phyloP scores from a whole-genome alignment of 2,888 invertebrate genomes.

The Acrobasis repandana region DNA sequence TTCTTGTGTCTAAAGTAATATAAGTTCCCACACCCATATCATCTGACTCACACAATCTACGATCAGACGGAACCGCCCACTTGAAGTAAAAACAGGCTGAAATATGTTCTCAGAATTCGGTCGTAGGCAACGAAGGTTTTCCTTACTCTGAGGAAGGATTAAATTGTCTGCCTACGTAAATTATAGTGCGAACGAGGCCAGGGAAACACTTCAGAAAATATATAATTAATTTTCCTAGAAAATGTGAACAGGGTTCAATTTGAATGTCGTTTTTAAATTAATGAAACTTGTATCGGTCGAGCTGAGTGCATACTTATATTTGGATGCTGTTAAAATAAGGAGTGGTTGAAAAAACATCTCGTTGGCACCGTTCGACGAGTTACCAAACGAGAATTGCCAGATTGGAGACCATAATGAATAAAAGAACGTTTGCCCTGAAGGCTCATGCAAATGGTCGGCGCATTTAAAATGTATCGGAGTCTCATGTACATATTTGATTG shows the following conservation, averaged over 20 bases:
- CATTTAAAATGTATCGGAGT: conserved; percentile 49
- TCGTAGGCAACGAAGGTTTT: conserved; percentile 46
- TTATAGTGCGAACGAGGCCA: conserved; percentile 49
- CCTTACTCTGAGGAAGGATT: conserved; percentile 45
- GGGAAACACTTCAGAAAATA: conserved; percentile 38
- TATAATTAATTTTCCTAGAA: conserved; percentile 24
- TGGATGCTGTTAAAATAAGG: conserved; percentile 6
- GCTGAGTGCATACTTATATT: conserved; percentile 11
- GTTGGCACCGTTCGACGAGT: conserved; percentile 62
- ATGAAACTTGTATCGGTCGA: conserved; percentile 12
- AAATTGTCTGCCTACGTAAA: conserved; percentile 52
- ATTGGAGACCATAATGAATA: conserved; percentile 64
- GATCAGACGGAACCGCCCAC: conserved; percentile 65
- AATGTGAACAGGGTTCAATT: conserved; percentile 15
- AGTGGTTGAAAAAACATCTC: conserved; percentile 48
- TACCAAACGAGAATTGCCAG: conserved; percentile 72
- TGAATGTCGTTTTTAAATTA: conserved; percentile 5
- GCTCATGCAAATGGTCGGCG: conserved; percentile 60
- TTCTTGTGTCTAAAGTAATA: conserved; percentile 51
- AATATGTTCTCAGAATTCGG: conserved; percentile 57
- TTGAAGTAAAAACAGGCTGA: conserved; percentile 61
- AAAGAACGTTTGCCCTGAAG: conserved; percentile 64
- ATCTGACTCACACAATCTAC: conserved; percentile 70
- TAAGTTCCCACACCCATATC: conserved; percentile 71
- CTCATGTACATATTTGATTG: conserved; percentile 63